Conservation (phyloP, 2,113 vertebrate genomes). For the Perca schrenkii region DNA sequence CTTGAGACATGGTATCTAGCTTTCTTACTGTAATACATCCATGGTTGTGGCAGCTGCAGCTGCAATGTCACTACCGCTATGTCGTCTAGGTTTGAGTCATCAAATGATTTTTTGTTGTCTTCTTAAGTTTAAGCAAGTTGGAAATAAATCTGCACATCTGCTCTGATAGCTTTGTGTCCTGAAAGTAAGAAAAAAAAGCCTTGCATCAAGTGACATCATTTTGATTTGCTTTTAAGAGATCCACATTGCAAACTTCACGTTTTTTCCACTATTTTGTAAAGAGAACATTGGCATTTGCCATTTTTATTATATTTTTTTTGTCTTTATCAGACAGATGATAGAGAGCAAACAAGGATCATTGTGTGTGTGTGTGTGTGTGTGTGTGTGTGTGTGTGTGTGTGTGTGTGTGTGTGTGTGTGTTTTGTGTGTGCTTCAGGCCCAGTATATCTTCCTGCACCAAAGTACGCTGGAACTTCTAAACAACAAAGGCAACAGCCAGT, state of each 20-base stretch:
- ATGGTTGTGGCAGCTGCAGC: not conserved
- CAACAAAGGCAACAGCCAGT: conserved; percentile 92
- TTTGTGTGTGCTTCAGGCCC: conserved; percentile 85
- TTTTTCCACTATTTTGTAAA: not conserved
- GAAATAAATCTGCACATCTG: not conserved
- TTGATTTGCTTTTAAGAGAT: not conserved
- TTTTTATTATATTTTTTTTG: not conserved
- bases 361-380: conserved; percentile 1
- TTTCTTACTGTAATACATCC: not conserved
- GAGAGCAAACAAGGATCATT: not conserved
- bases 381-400: conserved; percentile 21
- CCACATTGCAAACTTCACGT: not conserved
- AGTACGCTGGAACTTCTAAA: conserved; percentile 94
- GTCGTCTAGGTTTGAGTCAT: not conserved
- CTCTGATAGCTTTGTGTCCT: not conserved
- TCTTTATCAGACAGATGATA: not conserved
- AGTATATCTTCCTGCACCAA: conserved; percentile 98
- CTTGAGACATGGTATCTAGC: not conserved
- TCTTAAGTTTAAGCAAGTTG: not conserved
- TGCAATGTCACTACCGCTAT: not conserved
- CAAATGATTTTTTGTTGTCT: not conserved
- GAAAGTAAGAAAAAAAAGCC: not conserved
- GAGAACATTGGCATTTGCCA: not conserved
- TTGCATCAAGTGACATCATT: not conserved
- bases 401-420: conserved; percentile 9